These are phyloP conservation scores for Prenolepis imparis DNA, from an alignment of 2,888 invertebrate genomes.

Conservation along the genomic window DNA sequence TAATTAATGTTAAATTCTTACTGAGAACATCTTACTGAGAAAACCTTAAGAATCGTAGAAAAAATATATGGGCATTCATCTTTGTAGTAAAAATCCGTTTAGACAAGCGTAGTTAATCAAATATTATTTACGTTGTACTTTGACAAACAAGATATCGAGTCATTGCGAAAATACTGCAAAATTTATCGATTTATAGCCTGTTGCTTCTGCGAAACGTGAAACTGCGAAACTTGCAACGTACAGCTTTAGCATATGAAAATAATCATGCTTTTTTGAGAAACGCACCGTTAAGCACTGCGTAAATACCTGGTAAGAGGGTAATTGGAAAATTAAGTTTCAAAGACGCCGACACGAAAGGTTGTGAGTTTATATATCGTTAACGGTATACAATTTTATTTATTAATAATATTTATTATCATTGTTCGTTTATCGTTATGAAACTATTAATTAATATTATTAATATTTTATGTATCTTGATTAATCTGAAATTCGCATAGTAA, in stretches of 20 bases:
- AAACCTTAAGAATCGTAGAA: not conserved
- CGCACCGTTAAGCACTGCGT: not conserved
- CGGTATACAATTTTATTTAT: not conserved
- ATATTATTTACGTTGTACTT: not conserved
- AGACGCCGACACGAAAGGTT: not conserved
- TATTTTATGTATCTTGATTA: not conserved
- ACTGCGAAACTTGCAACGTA: not conserved
- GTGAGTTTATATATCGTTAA: not conserved
- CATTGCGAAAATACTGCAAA: constrained; percentile 16
- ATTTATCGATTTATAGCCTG: not conserved
- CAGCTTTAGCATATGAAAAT: constrained; percentile 23
- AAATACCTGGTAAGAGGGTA: not conserved
- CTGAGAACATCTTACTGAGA: not conserved
- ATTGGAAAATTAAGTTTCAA: not conserved
- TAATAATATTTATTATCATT: not conserved
- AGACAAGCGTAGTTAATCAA: not conserved
- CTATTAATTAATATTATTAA: not conserved
- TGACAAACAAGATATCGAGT: constrained; percentile 7
- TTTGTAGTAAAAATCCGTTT: not conserved
- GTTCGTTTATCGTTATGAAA: not conserved
- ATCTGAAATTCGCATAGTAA: not conserved
- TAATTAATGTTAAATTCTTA: not conserved
- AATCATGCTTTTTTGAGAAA: constrained; percentile 45
- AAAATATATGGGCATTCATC: not conserved
- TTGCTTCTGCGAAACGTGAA: constrained; percentile 20